Conservation (phyloP, 2,888 invertebrate species). For the Apotomis betuletana region DNA sequence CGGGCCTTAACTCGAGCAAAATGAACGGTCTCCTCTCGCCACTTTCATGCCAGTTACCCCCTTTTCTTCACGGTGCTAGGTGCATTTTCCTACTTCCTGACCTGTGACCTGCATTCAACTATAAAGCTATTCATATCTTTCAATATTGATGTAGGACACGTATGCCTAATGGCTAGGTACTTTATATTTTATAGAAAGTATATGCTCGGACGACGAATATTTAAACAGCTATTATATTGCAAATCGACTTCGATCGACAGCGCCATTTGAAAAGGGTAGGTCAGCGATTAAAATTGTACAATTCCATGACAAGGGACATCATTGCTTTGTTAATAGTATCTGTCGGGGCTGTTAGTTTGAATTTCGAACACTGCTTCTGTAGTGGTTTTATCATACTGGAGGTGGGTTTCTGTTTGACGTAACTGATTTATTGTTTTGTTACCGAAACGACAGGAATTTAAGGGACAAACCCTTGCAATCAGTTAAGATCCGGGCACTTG, state of each 20-base stretch:
- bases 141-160: slow-evolving; percentile 55
- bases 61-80: slow-evolving; percentile 46
- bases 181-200: slow-evolving; percentile 61
- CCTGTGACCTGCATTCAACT: slow-evolving; percentile 48
- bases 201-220: slow-evolving; percentile 61
- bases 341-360: slow-evolving; percentile 53
- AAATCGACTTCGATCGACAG: slow-evolving; percentile 65
- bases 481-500: slow-evolving; percentile 18
- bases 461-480: slow-evolving; percentile 31
- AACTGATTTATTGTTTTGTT: slow-evolving; percentile 35
- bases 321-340: slow-evolving; percentile 54
- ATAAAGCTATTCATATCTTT: slow-evolving; percentile 57
- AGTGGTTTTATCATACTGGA: slow-evolving; percentile 35
- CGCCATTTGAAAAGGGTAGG: slow-evolving; percentile 62
- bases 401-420: slow-evolving; percentile 29
- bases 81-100: slow-evolving; percentile 54
- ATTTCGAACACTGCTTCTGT: slow-evolving; percentile 48
- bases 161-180: slow-evolving; percentile 33
- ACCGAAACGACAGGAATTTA: slow-evolving; percentile 28
- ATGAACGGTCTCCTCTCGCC: slow-evolving; percentile 63
- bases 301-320: slow-evolving; percentile 65
- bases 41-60: slow-evolving; percentile 56
- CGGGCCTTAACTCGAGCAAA: slow-evolving; percentile 66
- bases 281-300: slow-evolving; percentile 64
- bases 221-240: slow-evolving; percentile 71